Base-by-base conservation (phyloP, 2,797 vertebrate species). In the Melanotaenia boesemani region DNA sequence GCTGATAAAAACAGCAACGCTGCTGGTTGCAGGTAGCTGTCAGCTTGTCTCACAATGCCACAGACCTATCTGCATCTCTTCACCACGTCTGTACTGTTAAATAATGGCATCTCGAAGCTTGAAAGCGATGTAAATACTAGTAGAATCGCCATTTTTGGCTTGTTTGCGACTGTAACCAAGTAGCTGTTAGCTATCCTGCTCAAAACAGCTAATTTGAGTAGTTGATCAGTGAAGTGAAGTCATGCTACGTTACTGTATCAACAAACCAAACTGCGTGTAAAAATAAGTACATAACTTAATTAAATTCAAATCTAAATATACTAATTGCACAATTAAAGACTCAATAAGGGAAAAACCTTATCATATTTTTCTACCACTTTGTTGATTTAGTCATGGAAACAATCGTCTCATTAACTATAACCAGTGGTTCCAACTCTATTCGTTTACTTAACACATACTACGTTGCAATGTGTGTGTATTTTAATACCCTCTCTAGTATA, bases 1-100 rank as follows among this genome's bases (percentile, higher is more conserved):
- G 88, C 86, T 91, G 90, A 86, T 44, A 60, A 20, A 54, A 67
- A 15, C 57, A 48, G 44, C 72, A 78, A 80, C 84, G 34, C 32
- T 18, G 71, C 67, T 64, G 71, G 65, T 55, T 69, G 67, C 66
- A 64, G 77, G 79, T 63, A 67, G 81, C 82, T 88, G 89, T 79
- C 83, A 82, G 79, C 79, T 63, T 6, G 15, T 36, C 50, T 80
- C 79, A 80, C 77, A 67, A 74, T n/a, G 52, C 69, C 20, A n/a
- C 65, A 30, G 55, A 76, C 63, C 44, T 58, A 18, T 24, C 32
- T 0, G 5, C 64, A 2, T 12, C 58, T 54, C 20, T 36, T 55
- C 68, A 39, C n/a, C 3, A 24, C 28, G n/a, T 44, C 16, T 63
- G 2, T 0, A 6, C 39, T 4, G 0, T 12, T 20, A 4, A 0